These are phyloP conservation scores for Pogonomyrmex barbatus DNA, from an alignment of 1,140 invertebrate species.

Conservation along the genomic window DNA sequence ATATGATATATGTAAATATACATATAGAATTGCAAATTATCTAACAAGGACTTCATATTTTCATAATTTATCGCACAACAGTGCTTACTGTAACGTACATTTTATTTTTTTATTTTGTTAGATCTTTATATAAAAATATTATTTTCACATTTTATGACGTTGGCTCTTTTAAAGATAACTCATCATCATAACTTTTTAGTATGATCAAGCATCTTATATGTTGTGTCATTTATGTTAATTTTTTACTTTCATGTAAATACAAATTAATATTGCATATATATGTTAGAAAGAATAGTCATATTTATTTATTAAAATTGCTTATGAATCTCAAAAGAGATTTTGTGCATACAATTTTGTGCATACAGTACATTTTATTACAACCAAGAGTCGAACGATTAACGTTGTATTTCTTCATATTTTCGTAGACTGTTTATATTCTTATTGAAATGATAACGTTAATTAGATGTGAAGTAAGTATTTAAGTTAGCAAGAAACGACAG, in stretches of 20 bases:
- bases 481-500: conserved; percentile 75
- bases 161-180: background rate
- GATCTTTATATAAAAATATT: conserved; percentile 11
- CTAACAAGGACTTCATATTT: background rate
- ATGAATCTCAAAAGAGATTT: conserved; percentile 50
- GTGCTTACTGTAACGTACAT: background rate
- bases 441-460: conserved; percentile 46
- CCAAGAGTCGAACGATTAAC: background rate
- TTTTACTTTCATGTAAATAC: background rate
- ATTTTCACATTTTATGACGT: background rate
- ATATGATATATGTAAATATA: background rate
- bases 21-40: conserved; percentile 18
- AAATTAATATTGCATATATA: background rate
- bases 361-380: background rate
- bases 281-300: background rate
- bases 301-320: background rate
- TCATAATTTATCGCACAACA: background rate
- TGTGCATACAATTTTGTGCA: background rate
- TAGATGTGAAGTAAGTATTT: conserved; percentile 70
- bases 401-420: conserved; percentile 64
- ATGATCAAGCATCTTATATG: background rate
- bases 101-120: background rate
- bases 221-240: conserved; percentile 3
- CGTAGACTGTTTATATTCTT: conserved; percentile 75
- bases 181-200: background rate